Evolutionary conservation across 2,797 vertebrate genomes (phyloP).

Genomic region (Microctenopoma steveboyesi): DNA sequence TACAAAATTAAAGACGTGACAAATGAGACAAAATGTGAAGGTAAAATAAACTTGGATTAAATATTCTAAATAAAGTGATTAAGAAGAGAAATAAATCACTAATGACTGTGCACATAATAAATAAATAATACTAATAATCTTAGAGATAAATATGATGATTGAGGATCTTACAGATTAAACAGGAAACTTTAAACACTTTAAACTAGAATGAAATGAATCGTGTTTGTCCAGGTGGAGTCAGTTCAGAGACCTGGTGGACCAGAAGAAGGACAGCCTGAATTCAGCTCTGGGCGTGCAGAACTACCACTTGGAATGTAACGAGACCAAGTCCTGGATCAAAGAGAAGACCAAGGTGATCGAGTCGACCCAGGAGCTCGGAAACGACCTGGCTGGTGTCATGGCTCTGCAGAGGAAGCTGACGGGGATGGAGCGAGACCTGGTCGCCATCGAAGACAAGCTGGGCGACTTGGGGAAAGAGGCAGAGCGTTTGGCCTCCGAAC

Average conservation of each 20-base stretch:
- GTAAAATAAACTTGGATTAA: too few species aligned
- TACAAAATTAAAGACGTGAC: too few species aligned
- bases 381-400: conserved; percentile 96
- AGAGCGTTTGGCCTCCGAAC: conserved; percentile 89
- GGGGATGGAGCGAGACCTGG: conserved; percentile 96
- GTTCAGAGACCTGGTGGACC: conserved; percentile 96
- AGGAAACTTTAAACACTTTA: too few species aligned
- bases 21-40: too few species aligned
- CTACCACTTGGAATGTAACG: conserved; percentile 98
- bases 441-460: conserved; percentile 96
- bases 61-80: too few species aligned
- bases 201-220: too few species aligned
- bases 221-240: conserved; percentile 90
- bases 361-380: conserved; percentile 97
- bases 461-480: conserved; percentile 93
- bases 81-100: too few species aligned
- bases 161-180: too few species aligned
- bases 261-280: conserved; percentile 94
- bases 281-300: conserved; percentile 98
- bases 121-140: too few species aligned
- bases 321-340: conserved; percentile 99
- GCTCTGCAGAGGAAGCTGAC: conserved; percentile 97
- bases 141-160: too few species aligned
- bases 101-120: too few species aligned
- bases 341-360: conserved; percentile 99